These are phyloP conservation scores for Oscheius onirici DNA, from an alignment of 2,888 invertebrate genomes.

Conservation along the genomic window DNA sequence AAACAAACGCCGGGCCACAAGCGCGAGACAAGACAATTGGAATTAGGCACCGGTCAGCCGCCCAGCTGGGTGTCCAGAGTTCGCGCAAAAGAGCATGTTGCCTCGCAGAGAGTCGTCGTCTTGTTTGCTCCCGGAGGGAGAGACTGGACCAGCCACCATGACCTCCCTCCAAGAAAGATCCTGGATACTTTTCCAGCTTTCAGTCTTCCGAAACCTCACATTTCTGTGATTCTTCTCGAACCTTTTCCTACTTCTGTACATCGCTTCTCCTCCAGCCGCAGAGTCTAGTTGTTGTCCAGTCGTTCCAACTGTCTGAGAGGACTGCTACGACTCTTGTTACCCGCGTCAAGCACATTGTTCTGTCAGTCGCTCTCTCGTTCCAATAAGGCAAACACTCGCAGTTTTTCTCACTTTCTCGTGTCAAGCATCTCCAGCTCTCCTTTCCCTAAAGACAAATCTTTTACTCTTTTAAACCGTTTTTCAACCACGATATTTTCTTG, in stretches of 20 bases:
- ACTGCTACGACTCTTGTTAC: neutral
- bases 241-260: too few species aligned
- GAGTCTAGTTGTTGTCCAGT: too few species aligned
- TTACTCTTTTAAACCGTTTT: too few species aligned
- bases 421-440: constrained; percentile 1
- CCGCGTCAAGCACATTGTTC: constrained; percentile 10
- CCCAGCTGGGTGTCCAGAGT: neutral
- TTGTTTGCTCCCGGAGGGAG: constrained; percentile 12
- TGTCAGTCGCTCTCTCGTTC: constrained; percentile 2
- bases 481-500: too few species aligned
- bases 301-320: too few species aligned
- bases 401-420: constrained; percentile 5
- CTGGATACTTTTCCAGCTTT: neutral
- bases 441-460: neutral
- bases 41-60: constrained; percentile 15
- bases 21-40: constrained; percentile 28
- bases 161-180: constrained; percentile 6
- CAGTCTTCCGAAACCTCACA: neutral
- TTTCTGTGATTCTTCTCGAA: too few species aligned
- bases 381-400: constrained; percentile 16
- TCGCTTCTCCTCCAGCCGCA: too few species aligned
- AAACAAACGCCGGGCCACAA: constrained; percentile 11
- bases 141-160: constrained; percentile 1
- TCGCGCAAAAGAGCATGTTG: constrained; percentile 7
- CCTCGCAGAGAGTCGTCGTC: constrained; percentile 12